phyloP scores from a whole-genome alignment of 2,797 vertebrate genomes.

The Somateria mollissima region DNA sequence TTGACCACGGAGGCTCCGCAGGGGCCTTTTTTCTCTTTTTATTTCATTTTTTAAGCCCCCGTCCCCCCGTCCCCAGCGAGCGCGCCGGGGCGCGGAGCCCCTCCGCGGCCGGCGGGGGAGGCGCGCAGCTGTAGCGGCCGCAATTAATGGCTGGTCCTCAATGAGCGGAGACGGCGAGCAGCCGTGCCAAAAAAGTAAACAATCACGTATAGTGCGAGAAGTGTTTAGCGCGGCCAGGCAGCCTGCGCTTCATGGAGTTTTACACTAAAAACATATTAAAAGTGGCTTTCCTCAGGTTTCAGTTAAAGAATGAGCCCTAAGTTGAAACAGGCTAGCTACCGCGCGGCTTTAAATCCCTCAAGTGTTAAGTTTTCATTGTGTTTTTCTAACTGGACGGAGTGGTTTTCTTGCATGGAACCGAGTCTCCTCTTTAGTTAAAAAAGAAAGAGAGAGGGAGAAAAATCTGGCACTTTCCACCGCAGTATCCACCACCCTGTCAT shows the following conservation, averaged over 20 bases:
- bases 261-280: constrained; percentile 22
- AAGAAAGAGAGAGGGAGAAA: constrained; percentile 53
- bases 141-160: constrained; percentile 22
- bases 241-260: constrained; percentile 12
- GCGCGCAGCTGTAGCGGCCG: not conserved
- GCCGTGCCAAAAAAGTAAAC: constrained; percentile 45
- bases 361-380: constrained; percentile 75
- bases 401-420: constrained; percentile 67
- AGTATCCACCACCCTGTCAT: constrained; percentile 80
- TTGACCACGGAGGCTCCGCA: not conserved
- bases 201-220: constrained; percentile 10
- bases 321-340: constrained; percentile 29
- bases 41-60: no score
- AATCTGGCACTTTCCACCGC: constrained; percentile 75
- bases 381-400: constrained; percentile 72
- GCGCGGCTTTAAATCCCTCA: constrained; percentile 33
- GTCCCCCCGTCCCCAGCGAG: no score
- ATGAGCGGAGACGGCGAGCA: constrained; percentile 16
- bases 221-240: not conserved
- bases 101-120: no score
- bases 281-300: constrained; percentile 50
- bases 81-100: not conserved
- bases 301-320: constrained; percentile 38
- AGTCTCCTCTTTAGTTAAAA: constrained; percentile 72
- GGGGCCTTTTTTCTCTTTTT: no score